phyloP scores from a whole-genome alignment of 2,113 vertebrate genomes.

The Orientallactaga bullata region DNA sequence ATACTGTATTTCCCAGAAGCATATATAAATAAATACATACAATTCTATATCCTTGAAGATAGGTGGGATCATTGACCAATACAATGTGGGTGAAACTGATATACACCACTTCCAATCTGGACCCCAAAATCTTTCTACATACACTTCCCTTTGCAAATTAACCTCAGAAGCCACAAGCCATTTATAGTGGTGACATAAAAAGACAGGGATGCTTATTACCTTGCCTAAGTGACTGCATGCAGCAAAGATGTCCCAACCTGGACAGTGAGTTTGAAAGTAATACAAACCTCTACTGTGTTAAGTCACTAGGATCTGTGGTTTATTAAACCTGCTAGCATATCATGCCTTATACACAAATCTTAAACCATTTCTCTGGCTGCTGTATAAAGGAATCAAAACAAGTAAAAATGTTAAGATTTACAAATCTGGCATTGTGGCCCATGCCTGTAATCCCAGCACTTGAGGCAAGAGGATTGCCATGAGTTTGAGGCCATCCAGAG shows the following conservation, averaged over 20 bases:
- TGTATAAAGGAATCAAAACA: no score
- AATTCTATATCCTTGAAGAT: background rate
- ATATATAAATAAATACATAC: no score
- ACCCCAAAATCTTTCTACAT: background rate
- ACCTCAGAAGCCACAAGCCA: background rate
- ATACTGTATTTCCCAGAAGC: background rate
- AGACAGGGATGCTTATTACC: background rate
- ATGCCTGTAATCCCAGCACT: no score
- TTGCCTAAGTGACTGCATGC: background rate
- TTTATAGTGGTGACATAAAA: background rate
- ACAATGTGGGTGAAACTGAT: background rate
- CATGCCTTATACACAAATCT: no score
- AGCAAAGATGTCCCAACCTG: no score
- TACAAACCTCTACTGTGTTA: no score
- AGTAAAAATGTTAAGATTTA: no score
- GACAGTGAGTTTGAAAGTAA: background rate
- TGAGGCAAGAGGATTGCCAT: no score
- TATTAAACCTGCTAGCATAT: background rate
- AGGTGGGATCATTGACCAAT: background rate
- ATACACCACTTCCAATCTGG: background rate
- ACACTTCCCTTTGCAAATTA: background rate
- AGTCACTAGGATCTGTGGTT: no score
- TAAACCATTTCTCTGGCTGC: no score
- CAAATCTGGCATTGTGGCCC: no score
- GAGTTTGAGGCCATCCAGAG: no score